Evolutionary conservation across 2,113 vertebrate genomes (phyloP), one percentile per base, ranked within the genome.

Genomic region (Pelecanus crispus): DNA sequence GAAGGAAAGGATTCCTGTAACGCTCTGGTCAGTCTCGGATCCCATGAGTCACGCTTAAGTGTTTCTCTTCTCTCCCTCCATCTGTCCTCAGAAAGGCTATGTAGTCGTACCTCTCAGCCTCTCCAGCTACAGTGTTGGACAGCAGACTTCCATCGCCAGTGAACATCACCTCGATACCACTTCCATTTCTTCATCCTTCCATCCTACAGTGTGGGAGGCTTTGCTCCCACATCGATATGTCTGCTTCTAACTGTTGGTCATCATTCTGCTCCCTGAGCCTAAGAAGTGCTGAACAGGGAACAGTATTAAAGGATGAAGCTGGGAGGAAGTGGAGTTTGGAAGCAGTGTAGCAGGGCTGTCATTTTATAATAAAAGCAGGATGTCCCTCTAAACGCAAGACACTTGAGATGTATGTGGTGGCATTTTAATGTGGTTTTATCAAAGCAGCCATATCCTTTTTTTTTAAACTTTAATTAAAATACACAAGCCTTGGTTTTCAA

Each of bases 1-100:
- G 92, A 72, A 96, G 85, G 91, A 85, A 44, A 97, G 83, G 96
- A 58, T 97, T 95, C 97, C 88, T 95, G 74, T 25, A 59, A 78
- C 34, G 75, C 75, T 90, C 58, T 88, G 92, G 45, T 85, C 92
- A 74, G 93, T 42, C 90, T 94, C 53, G 67, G 92, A 74, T 91
- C 87, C 95, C 93, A 65, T 90, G 96, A 96, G 90, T 91, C 86
- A 94, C 83, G 45, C 82, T 78, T 5, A 86, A 67, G 75, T 92
- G 88, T 63, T 97, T 74, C 72, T 94, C 81, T 94, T 86, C 86
- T 79, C 36, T 90, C 88, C 88, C 86, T 73, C n/a, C 47, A 2
- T 36, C 75, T 96, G 94, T 86, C 79, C 44, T n/a, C 49, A 40
- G 88, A 86, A 78, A 82, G 65, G 32, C 58, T n/a, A 1, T 40